These are phyloP conservation scores for Equus przewalskii DNA, from an alignment of 2,113 vertebrate species.

Conservation along the genomic window DNA sequence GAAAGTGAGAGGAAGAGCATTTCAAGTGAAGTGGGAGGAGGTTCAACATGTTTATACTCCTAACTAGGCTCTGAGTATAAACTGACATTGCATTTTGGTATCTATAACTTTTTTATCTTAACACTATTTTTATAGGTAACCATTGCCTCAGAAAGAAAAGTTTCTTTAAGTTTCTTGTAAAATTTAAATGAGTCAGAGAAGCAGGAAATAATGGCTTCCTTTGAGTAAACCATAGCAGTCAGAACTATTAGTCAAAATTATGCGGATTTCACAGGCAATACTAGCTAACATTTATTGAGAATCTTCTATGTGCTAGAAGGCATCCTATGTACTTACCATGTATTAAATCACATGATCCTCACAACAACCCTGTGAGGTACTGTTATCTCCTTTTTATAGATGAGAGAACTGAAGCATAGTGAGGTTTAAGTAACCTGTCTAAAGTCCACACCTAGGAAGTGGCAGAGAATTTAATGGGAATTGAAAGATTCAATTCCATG, in stretches of 20 bases:
- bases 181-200: neutral
- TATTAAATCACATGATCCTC: neutral
- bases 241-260: conserved; percentile 33
- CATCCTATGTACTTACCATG: neutral
- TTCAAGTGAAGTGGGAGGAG: neutral
- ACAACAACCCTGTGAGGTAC: neutral
- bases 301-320: neutral
- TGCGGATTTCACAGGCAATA: neutral
- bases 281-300: neutral
- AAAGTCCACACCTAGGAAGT: neutral
- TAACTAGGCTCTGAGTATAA: neutral
- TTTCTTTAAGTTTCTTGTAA: neutral
- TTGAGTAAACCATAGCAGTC: neutral
- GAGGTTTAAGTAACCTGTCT: neutral
- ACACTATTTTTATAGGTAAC: neutral
- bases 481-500: neutral
- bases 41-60: neutral
- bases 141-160: neutral
- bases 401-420: conserved; percentile 31
- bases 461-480: neutral
- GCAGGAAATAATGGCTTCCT: neutral
- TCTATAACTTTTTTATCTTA: neutral
- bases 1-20: neutral
- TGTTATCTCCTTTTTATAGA: neutral
- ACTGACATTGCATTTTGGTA: neutral